These are phyloP conservation scores for Phodopus roborovskii DNA, from an alignment of 2,113 vertebrate species.

Conservation along the genomic window DNA sequence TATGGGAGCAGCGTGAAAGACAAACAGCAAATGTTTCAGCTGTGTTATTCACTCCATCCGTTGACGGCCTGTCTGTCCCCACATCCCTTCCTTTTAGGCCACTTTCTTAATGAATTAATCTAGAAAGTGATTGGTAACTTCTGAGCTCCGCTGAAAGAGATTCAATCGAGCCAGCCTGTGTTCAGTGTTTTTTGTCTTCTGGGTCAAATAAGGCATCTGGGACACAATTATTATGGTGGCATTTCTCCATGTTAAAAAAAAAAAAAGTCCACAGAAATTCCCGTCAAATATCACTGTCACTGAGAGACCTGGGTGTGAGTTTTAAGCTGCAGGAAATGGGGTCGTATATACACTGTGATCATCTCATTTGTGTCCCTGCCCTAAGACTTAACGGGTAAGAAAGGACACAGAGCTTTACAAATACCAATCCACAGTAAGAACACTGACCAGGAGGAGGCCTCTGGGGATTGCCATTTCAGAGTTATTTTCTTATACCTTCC, in stretches of 20 bases:
- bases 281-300: background rate
- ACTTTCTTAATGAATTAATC: background rate
- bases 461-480: background rate
- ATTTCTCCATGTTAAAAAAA: background rate
- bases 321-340: background rate
- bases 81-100: background rate
- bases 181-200: constrained; percentile 1
- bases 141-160: constrained; percentile 19
- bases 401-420: background rate
- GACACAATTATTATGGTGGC: background rate
- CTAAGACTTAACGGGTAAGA: constrained; percentile 24
- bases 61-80: background rate
- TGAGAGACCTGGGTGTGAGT: background rate
- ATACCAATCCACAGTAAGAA: background rate
- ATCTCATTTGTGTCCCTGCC: background rate
- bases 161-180: background rate
- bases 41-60: constrained; percentile 24
- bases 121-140: background rate
- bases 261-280: background rate
- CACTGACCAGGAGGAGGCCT: background rate
- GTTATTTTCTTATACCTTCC: background rate
- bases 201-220: background rate
- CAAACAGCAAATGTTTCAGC: constrained; percentile 47
- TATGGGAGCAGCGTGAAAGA: background rate
- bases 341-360: background rate